Conservation (phyloP, 2,888 invertebrate genomes). For the Esperia sulphurella region DNA sequence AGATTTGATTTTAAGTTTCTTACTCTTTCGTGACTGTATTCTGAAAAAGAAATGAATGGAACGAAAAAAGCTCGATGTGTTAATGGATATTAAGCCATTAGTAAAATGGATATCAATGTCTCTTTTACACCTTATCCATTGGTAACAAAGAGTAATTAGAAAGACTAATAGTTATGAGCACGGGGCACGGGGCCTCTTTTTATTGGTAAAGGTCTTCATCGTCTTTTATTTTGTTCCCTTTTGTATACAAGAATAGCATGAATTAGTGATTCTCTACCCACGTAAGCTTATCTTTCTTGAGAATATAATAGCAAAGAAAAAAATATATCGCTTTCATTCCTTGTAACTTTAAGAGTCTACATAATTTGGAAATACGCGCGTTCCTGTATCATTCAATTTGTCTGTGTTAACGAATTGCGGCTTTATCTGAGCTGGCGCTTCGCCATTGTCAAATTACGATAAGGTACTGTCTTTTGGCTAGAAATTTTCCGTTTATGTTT, state of each 20-base stretch:
- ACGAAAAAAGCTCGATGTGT: background rate
- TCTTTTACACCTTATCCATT: too few species aligned
- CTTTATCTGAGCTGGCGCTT: background rate
- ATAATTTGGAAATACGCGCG: background rate
- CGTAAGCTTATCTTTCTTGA: too few species aligned
- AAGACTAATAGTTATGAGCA: too few species aligned
- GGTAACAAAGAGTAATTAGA: too few species aligned
- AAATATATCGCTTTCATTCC: too few species aligned
- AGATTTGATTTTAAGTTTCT: too few species aligned
- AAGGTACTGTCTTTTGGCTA: background rate
- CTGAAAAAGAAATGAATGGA: background rate
- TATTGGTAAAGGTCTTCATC: too few species aligned
- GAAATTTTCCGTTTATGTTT: conserved; percentile 15
- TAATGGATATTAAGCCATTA: conserved; percentile 1
- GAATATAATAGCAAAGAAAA: background rate
- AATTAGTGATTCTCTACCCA: too few species aligned
- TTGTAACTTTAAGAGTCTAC: background rate
- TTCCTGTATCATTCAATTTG: background rate
- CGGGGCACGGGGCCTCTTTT: too few species aligned
- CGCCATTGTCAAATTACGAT: background rate
- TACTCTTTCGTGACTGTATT: too few species aligned
- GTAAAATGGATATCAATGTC: background rate
- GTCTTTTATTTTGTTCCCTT: too few species aligned
- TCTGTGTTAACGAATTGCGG: background rate
- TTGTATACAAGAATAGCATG: too few species aligned